Conservation (phyloP, 2,113 vertebrate genomes). For the Himantopus leucocephalus region DNA sequence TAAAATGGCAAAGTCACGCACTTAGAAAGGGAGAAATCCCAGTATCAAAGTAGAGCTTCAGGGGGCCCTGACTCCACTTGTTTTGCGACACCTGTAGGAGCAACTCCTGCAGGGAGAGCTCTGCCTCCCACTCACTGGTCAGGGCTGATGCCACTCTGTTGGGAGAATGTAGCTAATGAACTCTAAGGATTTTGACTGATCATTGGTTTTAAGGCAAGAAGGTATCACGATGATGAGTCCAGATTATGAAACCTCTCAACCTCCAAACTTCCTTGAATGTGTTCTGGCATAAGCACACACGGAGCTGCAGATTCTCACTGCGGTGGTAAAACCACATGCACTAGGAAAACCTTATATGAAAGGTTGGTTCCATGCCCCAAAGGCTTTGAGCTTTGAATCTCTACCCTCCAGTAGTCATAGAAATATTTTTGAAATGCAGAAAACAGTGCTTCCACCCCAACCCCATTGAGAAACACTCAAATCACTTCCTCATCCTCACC, state of each 20-base stretch:
- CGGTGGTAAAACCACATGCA: fast-evolving
- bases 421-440: background rate
- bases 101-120: background rate
- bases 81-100: background rate
- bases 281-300: background rate
- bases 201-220: background rate
- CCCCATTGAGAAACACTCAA: background rate
- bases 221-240: background rate
- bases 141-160: background rate
- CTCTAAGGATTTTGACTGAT: background rate
- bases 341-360: background rate
- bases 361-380: background rate
- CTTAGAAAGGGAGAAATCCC: background rate
- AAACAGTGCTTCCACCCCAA: background rate
- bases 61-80: background rate
- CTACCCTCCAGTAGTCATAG: background rate
- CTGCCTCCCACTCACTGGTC: fast-evolving
- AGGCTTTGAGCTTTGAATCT: background rate
- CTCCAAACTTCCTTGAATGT: background rate
- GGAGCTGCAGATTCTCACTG: background rate
- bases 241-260: background rate
- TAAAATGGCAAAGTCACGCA: background rate
- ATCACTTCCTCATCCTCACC: background rate
- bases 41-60: background rate
- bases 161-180: background rate